A percentile compares a stretch with the other conserved stretches of the same genome.
Evolutionary conservation across 2,113 vertebrate genomes (phyloP).

Genomic region (human (Homo sapiens)): DNA sequence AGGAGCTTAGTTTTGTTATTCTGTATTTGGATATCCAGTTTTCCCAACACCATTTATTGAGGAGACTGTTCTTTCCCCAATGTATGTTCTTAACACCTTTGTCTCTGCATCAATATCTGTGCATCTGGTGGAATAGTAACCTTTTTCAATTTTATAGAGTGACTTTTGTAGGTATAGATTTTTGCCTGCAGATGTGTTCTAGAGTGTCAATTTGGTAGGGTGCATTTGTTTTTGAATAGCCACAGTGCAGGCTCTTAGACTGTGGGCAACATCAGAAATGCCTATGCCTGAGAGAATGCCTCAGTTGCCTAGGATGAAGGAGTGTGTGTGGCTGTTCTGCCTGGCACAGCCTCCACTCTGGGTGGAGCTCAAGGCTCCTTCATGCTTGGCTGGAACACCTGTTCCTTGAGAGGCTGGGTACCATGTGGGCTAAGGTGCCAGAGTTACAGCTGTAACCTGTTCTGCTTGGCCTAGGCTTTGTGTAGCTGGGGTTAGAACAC

Average conservation of each 20-base stretch:
- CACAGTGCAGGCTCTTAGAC: not conserved
- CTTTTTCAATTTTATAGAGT: not conserved
- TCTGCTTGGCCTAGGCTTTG: not conserved
- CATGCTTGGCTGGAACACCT: not conserved
- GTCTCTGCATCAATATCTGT: not conserved
- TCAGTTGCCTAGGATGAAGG: not conserved
- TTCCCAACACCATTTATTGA: not conserved
- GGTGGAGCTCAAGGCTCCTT: not conserved
- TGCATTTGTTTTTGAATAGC: not conserved
- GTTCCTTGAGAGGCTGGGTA: not conserved
- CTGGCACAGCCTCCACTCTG: not conserved
- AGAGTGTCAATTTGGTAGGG: not conserved
- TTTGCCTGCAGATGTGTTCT: not conserved
- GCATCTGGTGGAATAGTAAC: not conserved
- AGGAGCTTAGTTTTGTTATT: not conserved
- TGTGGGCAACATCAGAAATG: not conserved
- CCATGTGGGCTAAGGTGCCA: not conserved
- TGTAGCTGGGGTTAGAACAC: rapidly evolving
- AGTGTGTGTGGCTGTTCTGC: not conserved
- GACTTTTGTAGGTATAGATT: not conserved
- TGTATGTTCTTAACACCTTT: not conserved
- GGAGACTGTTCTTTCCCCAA: not conserved
- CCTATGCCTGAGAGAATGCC: not conserved
- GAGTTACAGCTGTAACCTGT: not conserved
- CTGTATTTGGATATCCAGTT: not conserved